Base-by-base conservation (phyloP, 2,888 invertebrate genomes). In the Cabera pusaria region DNA sequence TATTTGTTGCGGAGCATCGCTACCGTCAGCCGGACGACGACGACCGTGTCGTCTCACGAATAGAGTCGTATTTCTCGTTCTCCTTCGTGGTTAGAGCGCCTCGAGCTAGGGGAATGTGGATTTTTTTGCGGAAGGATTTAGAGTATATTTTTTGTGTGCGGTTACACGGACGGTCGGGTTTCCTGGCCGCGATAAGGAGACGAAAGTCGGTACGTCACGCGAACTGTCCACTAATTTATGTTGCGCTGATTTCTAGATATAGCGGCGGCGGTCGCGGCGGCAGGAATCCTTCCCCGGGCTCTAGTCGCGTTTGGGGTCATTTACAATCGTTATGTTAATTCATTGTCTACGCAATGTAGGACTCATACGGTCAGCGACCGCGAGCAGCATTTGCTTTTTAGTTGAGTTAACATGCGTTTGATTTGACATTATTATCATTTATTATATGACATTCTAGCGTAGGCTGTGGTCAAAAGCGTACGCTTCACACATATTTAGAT, bases 191-290 rank as follows among this genome's bases (percentile, higher is more conserved):
- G 88, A 88, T 87, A 87, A 87, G 84, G 74, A 83, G 82, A 79
- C 83, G 77, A 81, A 81, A 85, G 85, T 75, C 79, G 63, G 77
- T 71, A 72, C 82, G 85, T 85, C 87, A 86, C 87, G 87, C 87
- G 81, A 88, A 72, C 78, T 80, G 79, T 80, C 79, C 77, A 76
- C 81, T 85, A 84, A 87, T 86, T 87, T 86, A 87, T 86, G 85
- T 83, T 78, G 83, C 78, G 72, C 77, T 83, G 85, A 86, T 86
- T 82, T 72, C 65, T 77, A 84, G 86, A 85, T 78, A 76, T 67
- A 65, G 58, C 56, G 56, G 70, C 60, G 67, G 3, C 14, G 14
- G 14, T 14, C 14, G 58, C 56, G 56, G 70, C 60, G 66, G 71
- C 72, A 67, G 70, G 65, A 64, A 68, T 71, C 74, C 72, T 73